Evolutionary conservation across 2,888 invertebrate species (phyloP), one percentile per base, ranked within the genome.

Genomic region (Gymnosoma rotundatum): DNA sequence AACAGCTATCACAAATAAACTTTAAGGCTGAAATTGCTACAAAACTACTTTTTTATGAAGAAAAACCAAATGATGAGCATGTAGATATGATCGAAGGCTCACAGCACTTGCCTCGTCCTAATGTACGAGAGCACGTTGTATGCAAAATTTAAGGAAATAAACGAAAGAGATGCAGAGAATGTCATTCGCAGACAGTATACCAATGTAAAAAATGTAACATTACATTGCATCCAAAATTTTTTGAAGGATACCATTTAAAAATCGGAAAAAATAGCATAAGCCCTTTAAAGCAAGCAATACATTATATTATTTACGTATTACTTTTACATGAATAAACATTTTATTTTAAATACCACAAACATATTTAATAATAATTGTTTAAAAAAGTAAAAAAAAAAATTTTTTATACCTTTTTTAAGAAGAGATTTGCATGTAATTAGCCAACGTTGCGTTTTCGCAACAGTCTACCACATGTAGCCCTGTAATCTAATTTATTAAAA

Each of bases 371-470:
- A 2, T 42, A 42, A 42, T 25, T 25, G 25, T 25, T 25, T 25
- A 42, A 42, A 42, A 42, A 42, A 42, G 9, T 42, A 42, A 42
- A 42, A 42, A 42, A 12, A 12, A 42, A 42, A 5, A 4, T 12
- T 42, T 42, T 42, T 42, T 42, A 12, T 42, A 42, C 9, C 12
- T 42, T 12, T 42, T 5, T 42, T 42, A 42, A 42, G 9, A 63
- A 42, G 45, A 14, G 45, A 63, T 63, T 63, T 63, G 63, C 63
- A 63, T 42, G 42, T 63, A 10, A 63, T 63, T 42, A 63, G 45
- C 63, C 63, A 45, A 45, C 63, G 63, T 63, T 63, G 63, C 20
- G 63, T 63, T 63, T 63, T 42, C 63, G 63, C 63, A 63, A 63
- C 63, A 63, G 45, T 38, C 63, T 18, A 18, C 42, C 42, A 42